These are phyloP conservation scores for Diaphora mendica DNA, from an alignment of 2,888 invertebrate genomes.

Conservation along the genomic window DNA sequence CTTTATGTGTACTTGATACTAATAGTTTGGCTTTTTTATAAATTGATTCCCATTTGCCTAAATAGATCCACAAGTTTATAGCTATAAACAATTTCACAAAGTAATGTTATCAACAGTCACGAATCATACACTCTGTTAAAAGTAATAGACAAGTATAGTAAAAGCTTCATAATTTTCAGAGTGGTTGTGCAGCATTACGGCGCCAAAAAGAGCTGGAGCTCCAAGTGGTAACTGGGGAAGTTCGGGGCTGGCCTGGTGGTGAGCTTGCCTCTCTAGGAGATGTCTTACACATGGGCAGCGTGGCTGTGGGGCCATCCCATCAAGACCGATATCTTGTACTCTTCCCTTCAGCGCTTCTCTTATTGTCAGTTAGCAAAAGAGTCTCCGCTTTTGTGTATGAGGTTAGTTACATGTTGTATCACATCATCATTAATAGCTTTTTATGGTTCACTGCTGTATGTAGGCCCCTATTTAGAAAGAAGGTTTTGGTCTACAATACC, in stretches of 20 bases:
- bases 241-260: constrained; percentile 97
- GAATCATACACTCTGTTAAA: not conserved
- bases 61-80: too few species aligned
- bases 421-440: too few species aligned
- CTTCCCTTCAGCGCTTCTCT: constrained; percentile 95
- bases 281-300: constrained; percentile 96
- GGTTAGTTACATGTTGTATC: constrained; percentile 81
- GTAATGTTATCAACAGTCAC: not conserved
- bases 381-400: constrained; percentile 98
- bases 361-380: constrained; percentile 95
- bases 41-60: not conserved
- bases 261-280: constrained; percentile 90
- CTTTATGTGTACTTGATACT: not conserved
- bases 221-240: constrained; percentile 97
- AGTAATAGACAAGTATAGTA: not conserved
- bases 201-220: constrained; percentile 98
- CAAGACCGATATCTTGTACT: constrained; percentile 96
- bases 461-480: too few species aligned
- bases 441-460: too few species aligned
- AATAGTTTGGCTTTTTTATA: not conserved
- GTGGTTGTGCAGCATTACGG: constrained; percentile 94
- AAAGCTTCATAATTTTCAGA: constrained; percentile 80
- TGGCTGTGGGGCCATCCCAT: constrained; percentile 94
- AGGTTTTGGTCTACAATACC: too few species aligned
- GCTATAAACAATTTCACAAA: too few species aligned